Percentiles rank a stretch among this genome's conserved stretches.
These are phyloP conservation scores for Saguinus midas DNA, from an alignment of 2,113 vertebrate genomes.

Conservation along the genomic window DNA sequence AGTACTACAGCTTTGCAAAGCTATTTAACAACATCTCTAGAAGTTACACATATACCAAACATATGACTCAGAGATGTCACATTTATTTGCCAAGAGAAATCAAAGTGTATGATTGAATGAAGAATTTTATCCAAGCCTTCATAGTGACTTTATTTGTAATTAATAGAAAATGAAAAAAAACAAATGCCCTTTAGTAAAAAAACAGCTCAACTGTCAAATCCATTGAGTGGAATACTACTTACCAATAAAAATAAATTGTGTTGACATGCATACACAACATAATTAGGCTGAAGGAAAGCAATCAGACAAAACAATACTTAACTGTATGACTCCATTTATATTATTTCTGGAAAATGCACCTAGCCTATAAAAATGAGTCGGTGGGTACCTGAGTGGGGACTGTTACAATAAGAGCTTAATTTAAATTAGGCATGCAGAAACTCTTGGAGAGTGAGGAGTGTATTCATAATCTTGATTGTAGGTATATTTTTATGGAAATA, in stretches of 20 bases:
- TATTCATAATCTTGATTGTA: not conserved
- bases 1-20: not conserved
- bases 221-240: not conserved
- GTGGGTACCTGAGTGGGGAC: rapidly evolving
- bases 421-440: not conserved
- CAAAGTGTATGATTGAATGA: not conserved
- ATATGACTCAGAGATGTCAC: not conserved
- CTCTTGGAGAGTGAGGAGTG: not conserved
- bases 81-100: not conserved
- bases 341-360: not conserved
- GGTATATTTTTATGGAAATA: not conserved
- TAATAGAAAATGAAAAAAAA: not conserved
- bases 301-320: not conserved
- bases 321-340: not conserved
- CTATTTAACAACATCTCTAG: not conserved
- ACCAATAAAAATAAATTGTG: not conserved
- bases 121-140: not conserved
- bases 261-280: not conserved
- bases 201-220: not conserved
- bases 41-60: not conserved
- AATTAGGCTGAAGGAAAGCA: not conserved
- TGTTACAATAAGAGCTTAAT: not conserved
- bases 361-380: not conserved
- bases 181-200: not conserved
- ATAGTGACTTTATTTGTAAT: not conserved